Percentiles rank a stretch among this genome's conserved stretches.
Evolutionary conservation across 2,797 vertebrate species (phyloP).

Genomic region (Melanogrammus aeglefinus): DNA sequence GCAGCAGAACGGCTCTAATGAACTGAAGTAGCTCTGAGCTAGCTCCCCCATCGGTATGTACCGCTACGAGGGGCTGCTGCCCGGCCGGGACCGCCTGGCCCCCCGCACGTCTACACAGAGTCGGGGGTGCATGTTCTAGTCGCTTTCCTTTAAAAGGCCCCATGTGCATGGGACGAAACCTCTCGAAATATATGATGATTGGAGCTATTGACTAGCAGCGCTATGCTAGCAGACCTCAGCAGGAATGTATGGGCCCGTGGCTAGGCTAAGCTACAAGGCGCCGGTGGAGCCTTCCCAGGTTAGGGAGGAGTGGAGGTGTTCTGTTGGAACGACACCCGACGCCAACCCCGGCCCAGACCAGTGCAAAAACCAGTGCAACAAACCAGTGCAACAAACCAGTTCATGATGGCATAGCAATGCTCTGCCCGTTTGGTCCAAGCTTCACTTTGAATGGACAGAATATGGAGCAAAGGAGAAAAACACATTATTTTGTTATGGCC

Average conservation of each 20-base stretch:
- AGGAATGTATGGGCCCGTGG: constrained; percentile 28
- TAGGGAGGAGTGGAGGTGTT: constrained; percentile 61
- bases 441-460: not conserved
- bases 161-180: constrained; percentile 24
- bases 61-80: constrained; percentile 56
- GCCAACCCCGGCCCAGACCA: not conserved
- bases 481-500: not conserved
- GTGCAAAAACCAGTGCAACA: not conserved
- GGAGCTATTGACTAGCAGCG: constrained; percentile 31
- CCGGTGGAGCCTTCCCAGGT: constrained; percentile 66
- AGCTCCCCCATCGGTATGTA: constrained; percentile 68
- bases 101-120: constrained; percentile 28
- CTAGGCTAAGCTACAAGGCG: constrained; percentile 68
- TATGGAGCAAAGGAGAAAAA: not conserved
- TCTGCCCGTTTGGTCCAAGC: not conserved
- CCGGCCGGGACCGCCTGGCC: constrained; percentile 51
- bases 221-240: constrained; percentile 9
- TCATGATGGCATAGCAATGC: not conserved
- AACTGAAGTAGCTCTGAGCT: constrained; percentile 53
- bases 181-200: constrained; percentile 18
- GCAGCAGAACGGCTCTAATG: constrained; percentile 58
- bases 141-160: constrained; percentile 24
- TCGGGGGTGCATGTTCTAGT: constrained; percentile 22
- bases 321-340: too few species aligned
- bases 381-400: not conserved